Evolutionary conservation across 2,888 invertebrate species (phyloP).

Genomic region (Lepidocyrtoides sp.): DNA sequence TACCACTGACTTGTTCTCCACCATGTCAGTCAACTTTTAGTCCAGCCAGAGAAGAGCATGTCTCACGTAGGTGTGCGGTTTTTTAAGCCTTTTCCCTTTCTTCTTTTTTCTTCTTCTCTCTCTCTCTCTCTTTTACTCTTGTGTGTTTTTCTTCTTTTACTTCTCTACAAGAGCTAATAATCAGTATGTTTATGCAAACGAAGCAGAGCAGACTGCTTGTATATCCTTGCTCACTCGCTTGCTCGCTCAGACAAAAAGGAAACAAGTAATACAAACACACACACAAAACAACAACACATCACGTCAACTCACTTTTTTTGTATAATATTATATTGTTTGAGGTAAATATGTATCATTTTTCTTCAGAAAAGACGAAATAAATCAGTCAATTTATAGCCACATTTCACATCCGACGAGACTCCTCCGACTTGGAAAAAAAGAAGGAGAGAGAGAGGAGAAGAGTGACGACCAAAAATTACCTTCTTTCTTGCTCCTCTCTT

Average conservation of each 20-base stretch:
- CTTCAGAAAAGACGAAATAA: slow-evolving; percentile 75
- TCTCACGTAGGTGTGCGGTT: slow-evolving; percentile 80
- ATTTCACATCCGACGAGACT: slow-evolving; percentile 79
- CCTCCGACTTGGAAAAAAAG: slow-evolving; percentile 38
- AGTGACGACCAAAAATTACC: slow-evolving; percentile 64
- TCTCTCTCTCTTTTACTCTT: not conserved
- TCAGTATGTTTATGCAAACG: slow-evolving; percentile 74
- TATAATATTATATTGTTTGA: slow-evolving; percentile 64
- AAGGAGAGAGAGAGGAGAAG: slow-evolving; percentile 18
- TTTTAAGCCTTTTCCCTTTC: slow-evolving; percentile 16
- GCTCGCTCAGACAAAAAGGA: slow-evolving; percentile 24
- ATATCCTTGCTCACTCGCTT: not conserved
- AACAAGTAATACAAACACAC: slow-evolving; percentile 42
- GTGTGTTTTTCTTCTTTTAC: not conserved
- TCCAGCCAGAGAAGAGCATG: slow-evolving; percentile 66
- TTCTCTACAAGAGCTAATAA: slow-evolving; percentile 47
- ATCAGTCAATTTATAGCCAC: slow-evolving; percentile 81
- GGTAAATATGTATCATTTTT: slow-evolving; percentile 80
- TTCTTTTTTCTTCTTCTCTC: not conserved
- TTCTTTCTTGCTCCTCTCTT: not conserved
- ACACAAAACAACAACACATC: slow-evolving; percentile 49
- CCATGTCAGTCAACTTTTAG: slow-evolving; percentile 78
- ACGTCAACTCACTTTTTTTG: slow-evolving; percentile 52
- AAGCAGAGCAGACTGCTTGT: not conserved
- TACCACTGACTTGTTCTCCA: slow-evolving; percentile 77